Conservation (phyloP, 2,888 invertebrate genomes). For the Danaus chrysippus region DNA sequence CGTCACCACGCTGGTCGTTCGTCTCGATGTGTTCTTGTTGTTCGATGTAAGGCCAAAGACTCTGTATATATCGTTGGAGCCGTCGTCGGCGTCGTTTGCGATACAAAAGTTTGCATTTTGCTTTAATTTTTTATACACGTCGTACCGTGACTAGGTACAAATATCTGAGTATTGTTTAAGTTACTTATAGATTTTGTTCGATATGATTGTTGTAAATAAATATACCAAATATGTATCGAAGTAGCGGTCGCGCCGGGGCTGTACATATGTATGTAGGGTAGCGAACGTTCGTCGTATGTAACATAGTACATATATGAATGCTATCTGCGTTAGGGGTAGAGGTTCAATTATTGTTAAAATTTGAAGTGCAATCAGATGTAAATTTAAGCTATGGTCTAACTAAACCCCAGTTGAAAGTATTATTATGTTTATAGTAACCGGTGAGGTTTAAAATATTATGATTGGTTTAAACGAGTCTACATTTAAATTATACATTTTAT, state of each 20-base stretch:
- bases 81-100: conserved; percentile 53
- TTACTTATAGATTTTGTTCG: conserved; percentile 53
- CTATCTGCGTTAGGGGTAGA: conserved; percentile 41
- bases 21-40: conserved; percentile 53
- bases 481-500: conserved; percentile 75
- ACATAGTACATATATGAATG: too few species aligned
- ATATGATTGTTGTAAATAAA: conserved; percentile 72
- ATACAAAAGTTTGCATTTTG: conserved; percentile 76
- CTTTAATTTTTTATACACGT: conserved; percentile 66
- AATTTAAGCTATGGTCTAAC: conserved; percentile 67
- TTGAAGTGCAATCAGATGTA: conserved; percentile 76
- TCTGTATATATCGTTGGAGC: conserved; percentile 63
- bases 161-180: conserved; percentile 68
- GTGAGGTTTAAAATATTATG: conserved; percentile 75
- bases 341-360: conserved; percentile 68
- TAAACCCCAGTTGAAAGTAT: conserved; percentile 76
- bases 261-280: conserved; percentile 65
- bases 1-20: conserved; percentile 41
- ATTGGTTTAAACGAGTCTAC: conserved; percentile 74
- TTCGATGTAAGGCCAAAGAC: conserved; percentile 76
- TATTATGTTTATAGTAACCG: conserved; percentile 78
- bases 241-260: conserved; percentile 44
- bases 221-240: conserved; percentile 74
- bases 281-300: conserved; percentile 50
- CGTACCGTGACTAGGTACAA: conserved; percentile 70